Base-by-base conservation (phyloP, 2,113 vertebrate genomes). In the Caracal caracal region DNA sequence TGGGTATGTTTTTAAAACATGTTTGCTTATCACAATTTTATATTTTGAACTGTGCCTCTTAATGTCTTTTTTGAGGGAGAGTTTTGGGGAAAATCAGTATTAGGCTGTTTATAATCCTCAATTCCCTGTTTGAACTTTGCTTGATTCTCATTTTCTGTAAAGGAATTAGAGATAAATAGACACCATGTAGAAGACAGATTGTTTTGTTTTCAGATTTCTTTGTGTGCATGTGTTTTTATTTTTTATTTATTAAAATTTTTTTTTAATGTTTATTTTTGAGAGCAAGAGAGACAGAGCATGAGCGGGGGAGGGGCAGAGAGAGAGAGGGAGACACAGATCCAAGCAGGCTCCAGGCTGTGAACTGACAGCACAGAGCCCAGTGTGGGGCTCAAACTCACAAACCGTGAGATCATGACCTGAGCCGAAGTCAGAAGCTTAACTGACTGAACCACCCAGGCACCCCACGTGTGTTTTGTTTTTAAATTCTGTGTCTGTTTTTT, bases 31-130 rank as follows among this genome's bases (percentile, higher is more conserved):
- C 40, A 84, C 59, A 90, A 59, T 90, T 97, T 95, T 35, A 40
- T 16, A 49, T 92, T 93, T 94, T 97, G 61, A 96, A 35, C 86
- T 95, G 22, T 28, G 37, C 70, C 37, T 88, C 95, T 94, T 93
- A 87, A 78, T 88, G 86, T 33, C 43, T 96, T 95, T 93, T 37
- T 51, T 4, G 24, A 65, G 35, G 65, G 33, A 85, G 9, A 12
- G 17, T 96, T 85, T 97, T n/a, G 30, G 37, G 79, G 43, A 24
- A 87, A 96, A 76, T 70, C 10, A 24, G 10, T 75, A 56, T 92
- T 16, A 80, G 13, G 24, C 43, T 75, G 20, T 78, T 96, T 85
- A 68, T 1, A 70, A 26, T 81, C 28, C 61, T 76, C 10, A 26
- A 33, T 96, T 94, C 37, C 26, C 17, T 66, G 15, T 91, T 93